Conservation (phyloP, 2,888 invertebrate genomes). For the Tiliacea citrago region DNA sequence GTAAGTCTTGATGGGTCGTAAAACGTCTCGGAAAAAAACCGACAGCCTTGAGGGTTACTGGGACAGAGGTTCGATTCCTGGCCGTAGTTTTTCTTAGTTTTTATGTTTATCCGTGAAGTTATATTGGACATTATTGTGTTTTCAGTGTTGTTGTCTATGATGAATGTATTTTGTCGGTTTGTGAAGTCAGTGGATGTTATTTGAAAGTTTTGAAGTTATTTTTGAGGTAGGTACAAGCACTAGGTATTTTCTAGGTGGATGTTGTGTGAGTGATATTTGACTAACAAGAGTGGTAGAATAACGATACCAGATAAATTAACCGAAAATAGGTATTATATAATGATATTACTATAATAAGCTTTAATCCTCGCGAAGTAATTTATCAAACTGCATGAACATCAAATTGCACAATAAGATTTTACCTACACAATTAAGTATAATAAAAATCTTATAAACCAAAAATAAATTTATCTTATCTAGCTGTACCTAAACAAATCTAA, state of each 20-base stretch:
- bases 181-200: neutral
- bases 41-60: constrained; percentile 61
- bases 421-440: too few species aligned
- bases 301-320: neutral
- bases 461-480: neutral
- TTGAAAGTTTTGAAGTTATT: constrained; percentile 21
- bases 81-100: constrained; percentile 54
- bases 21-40: constrained; percentile 65
- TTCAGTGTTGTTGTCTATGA: constrained; percentile 38
- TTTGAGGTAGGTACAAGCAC: neutral
- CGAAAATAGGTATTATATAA: neutral
- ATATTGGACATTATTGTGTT: constrained; percentile 44
- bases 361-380: too few species aligned
- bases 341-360: too few species aligned
- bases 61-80: constrained; percentile 62
- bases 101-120: constrained; percentile 45
- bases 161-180: constrained; percentile 11
- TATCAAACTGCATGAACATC: too few species aligned
- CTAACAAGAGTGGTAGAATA: neutral
- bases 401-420: too few species aligned
- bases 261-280: too few species aligned
- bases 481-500: neutral
- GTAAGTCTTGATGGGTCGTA: constrained; percentile 66
- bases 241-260: neutral
- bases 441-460: neutral